phyloP scores from a whole-genome alignment of 2,113 vertebrate genomes.

The Cichladusa arquata region DNA sequence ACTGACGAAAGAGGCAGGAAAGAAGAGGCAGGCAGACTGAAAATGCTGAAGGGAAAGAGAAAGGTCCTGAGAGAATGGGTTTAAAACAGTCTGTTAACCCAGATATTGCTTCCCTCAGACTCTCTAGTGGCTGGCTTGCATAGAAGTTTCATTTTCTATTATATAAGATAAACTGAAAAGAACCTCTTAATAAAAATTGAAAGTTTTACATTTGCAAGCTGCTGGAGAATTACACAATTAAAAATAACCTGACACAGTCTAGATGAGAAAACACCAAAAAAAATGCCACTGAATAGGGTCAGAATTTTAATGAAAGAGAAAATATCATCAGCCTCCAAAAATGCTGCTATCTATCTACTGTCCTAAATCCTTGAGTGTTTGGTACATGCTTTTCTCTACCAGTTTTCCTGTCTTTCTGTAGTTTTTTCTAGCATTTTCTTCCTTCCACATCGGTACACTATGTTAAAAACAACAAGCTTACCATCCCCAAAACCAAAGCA shows the following conservation, averaged over 20 bases:
- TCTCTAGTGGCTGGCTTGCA: conserved; percentile 10
- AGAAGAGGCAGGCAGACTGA: not conserved
- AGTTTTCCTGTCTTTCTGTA: not conserved
- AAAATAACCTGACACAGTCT: not conserved
- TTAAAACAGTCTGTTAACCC: conserved; percentile 36
- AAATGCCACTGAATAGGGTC: not conserved
- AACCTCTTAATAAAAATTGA: conserved; percentile 36
- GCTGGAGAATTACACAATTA: not conserved
- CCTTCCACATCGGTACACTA: not conserved
- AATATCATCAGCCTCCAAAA: not conserved
- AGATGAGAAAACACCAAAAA: not conserved
- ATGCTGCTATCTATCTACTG: not conserved
- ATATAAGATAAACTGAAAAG: conserved; percentile 34
- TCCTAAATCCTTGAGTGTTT: not conserved
- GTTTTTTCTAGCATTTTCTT: not conserved
- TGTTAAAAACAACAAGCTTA: not conserved
- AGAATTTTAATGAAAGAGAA: not conserved
- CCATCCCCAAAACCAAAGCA: not conserved
- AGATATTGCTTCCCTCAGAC: conserved; percentile 2
- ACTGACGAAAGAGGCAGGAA: not conserved
- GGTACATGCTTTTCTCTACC: not conserved
- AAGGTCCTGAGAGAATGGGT: not conserved
- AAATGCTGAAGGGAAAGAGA: not conserved
- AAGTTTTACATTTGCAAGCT: conserved; percentile 31
- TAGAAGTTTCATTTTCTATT: conserved; percentile 59